phyloP scores from a whole-genome alignment of 2,113 vertebrate species.

The Thoracochromis brauschi region DNA sequence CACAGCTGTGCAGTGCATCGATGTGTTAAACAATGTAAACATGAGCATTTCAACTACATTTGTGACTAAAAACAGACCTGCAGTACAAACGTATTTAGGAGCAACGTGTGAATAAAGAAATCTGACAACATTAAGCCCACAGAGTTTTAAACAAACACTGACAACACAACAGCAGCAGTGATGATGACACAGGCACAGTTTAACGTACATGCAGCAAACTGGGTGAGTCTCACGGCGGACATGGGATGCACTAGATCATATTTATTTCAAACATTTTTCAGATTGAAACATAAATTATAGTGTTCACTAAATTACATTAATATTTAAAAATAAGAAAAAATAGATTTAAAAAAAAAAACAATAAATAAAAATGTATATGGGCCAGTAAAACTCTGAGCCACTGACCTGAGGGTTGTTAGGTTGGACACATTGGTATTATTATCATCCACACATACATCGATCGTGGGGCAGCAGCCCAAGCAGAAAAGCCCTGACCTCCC shows the following conservation, averaged over 20 bases:
- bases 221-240: background rate
- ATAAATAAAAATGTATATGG: background rate
- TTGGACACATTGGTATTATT: background rate
- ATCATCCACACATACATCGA: background rate
- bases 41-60: background rate
- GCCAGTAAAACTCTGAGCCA: background rate
- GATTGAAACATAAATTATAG: background rate
- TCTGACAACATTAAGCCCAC: background rate
- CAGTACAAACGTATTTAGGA: background rate
- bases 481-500: background rate
- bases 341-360: background rate
- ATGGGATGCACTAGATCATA: background rate
- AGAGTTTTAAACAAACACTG: background rate
- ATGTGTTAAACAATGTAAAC: background rate
- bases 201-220: background rate
- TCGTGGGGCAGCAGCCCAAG: background rate
- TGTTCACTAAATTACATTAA: background rate
- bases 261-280: background rate
- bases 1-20: background rate
- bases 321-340: background rate
- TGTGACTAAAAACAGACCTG: background rate
- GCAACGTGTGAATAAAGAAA: background rate
- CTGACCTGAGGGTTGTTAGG: background rate
- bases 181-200: background rate
- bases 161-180: background rate